Conservation (phyloP, 1,140 invertebrate genomes). For the Belonocnema kinseyi region DNA sequence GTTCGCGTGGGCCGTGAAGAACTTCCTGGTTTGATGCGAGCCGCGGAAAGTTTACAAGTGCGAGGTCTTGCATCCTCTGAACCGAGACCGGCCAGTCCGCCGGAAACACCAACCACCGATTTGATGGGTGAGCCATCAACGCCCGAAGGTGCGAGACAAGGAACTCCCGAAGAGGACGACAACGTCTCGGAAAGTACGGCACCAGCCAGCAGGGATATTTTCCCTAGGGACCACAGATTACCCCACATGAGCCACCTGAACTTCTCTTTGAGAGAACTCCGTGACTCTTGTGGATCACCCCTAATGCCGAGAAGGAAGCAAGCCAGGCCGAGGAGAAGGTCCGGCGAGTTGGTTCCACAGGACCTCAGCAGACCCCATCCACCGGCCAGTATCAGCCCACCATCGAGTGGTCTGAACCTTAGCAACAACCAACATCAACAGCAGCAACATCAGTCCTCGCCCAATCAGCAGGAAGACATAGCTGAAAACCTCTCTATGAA, state of each 20-base stretch:
- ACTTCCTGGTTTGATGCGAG: slow-evolving; percentile 86
- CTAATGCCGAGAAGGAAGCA: slow-evolving; percentile 85
- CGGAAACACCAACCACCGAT: slow-evolving; percentile 77
- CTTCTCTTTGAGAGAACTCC: slow-evolving; percentile 73
- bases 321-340: slow-evolving; percentile 86
- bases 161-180: slow-evolving; percentile 78
- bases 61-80: slow-evolving; percentile 86
- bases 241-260: slow-evolving; percentile 74
- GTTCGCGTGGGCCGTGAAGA: slow-evolving; percentile 91
- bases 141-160: slow-evolving; percentile 71
- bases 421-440: slow-evolving; percentile 50
- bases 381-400: slow-evolving; percentile 66
- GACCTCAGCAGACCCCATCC: slow-evolving; percentile 75
- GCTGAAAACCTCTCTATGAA: slow-evolving; percentile 73
- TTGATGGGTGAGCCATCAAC: slow-evolving; percentile 76
- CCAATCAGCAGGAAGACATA: slow-evolving; percentile 63
- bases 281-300: slow-evolving; percentile 81
- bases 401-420: slow-evolving; percentile 62
- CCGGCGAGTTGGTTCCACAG: slow-evolving; percentile 83
- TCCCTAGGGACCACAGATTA: slow-evolving; percentile 44
- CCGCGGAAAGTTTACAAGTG: slow-evolving; percentile 90
- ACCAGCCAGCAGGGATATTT: slow-evolving; percentile 41
- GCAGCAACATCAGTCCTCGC: slow-evolving; percentile 45
- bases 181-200: slow-evolving; percentile 56
- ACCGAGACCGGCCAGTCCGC: slow-evolving; percentile 71